phyloP scores from a whole-genome alignment of 2,888 invertebrate species.

The Oscheius sp. region DNA sequence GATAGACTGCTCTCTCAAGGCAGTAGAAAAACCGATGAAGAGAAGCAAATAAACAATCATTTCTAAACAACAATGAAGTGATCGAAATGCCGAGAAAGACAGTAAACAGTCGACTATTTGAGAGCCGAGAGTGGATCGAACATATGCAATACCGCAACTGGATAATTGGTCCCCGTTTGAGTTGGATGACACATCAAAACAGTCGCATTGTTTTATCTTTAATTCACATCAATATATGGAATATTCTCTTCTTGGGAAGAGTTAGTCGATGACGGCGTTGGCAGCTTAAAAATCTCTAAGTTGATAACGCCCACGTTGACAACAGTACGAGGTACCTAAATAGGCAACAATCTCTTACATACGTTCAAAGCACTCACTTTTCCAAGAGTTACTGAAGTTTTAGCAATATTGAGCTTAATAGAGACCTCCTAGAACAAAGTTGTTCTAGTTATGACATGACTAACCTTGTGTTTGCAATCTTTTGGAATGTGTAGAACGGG shows the following conservation, averaged over 20 bases:
- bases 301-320: slow-evolving; percentile 24
- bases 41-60: slow-evolving; percentile 10
- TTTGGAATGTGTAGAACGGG: slow-evolving; percentile 16
- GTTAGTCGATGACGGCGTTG: neutral
- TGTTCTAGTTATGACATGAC: neutral
- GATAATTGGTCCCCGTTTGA: slow-evolving; percentile 24
- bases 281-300: slow-evolving; percentile 1
- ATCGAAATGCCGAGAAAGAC: neutral
- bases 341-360: neutral
- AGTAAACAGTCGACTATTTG: slow-evolving; percentile 8
- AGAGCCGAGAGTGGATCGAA: neutral
- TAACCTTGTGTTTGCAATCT: slow-evolving; percentile 24
- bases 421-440: slow-evolving; percentile 3
- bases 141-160: neutral
- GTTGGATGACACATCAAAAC: neutral
- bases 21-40: neutral
- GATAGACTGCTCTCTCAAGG: slow-evolving; percentile 43
- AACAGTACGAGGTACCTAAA: slow-evolving; percentile 11
- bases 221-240: slow-evolving; percentile 26
- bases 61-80: neutral
- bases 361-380: neutral
- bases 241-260: neutral
- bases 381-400: slow-evolving; percentile 24
- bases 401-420: slow-evolving; percentile 33
- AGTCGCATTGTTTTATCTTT: neutral